Evolutionary conservation across 2,113 vertebrate genomes (phyloP).

Genomic region (Rhagologus leucostigma): DNA sequence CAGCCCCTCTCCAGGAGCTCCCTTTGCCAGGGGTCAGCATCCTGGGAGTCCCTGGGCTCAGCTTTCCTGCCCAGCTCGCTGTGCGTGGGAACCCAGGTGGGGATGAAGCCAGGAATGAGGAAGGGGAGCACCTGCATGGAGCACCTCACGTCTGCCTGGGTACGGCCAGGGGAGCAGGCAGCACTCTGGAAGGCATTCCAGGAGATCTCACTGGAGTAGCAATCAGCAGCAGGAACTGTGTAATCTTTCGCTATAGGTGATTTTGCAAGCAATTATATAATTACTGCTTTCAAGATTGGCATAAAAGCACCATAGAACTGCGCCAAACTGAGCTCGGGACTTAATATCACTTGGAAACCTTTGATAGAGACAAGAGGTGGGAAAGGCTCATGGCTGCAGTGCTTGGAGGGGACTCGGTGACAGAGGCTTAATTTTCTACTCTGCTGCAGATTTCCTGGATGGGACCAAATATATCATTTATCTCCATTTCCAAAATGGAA

Average conservation of each 20-base stretch:
- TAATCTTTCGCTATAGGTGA: not conserved
- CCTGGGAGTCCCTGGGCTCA: not conserved
- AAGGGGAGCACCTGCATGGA: not conserved
- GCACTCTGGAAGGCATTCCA: not conserved
- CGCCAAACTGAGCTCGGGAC: not conserved
- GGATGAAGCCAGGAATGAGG: not conserved
- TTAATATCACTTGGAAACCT: not conserved
- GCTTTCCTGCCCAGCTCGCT: not conserved
- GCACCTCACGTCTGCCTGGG: accelerated
- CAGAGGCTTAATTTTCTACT: not conserved
- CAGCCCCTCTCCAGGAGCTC: not conserved
- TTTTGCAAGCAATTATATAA: slow-evolving; percentile 18
- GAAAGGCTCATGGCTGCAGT: not conserved
- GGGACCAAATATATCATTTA: not conserved
- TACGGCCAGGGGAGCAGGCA: accelerated
- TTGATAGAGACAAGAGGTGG: not conserved
- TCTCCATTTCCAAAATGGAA: not conserved
- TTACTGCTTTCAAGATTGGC: not conserved
- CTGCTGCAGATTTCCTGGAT: not conserved
- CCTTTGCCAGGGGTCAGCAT: not conserved
- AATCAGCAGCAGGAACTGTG: not conserved
- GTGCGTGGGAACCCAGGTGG: accelerated
- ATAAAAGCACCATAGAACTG: not conserved
- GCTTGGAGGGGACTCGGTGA: not conserved
- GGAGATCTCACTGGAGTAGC: not conserved